Percentiles rank a stretch among this genome's conserved stretches.
Conservation (phyloP, 1,140 invertebrate species). For the Pogonognathellus flavescens region DNA sequence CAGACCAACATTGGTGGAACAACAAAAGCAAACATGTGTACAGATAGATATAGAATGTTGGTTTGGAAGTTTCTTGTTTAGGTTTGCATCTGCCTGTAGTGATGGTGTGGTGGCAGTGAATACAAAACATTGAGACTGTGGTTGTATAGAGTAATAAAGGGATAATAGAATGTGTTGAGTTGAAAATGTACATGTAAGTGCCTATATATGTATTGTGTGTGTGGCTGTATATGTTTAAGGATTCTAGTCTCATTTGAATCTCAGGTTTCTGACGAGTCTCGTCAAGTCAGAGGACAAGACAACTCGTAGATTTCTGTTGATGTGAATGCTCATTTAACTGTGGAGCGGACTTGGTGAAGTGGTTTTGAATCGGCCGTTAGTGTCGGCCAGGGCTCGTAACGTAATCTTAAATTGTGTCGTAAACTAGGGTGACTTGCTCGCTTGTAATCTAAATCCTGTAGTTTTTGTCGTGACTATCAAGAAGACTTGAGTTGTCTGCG, state of each 20-base stretch:
- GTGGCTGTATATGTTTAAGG: not conserved
- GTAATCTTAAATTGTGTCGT: conserved; percentile 47
- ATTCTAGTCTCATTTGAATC: conserved; percentile 40
- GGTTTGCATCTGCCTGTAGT: not conserved
- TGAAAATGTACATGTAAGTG: conserved; percentile 3
- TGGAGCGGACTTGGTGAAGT: conserved; percentile 53
- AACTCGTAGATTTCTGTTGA: conserved; percentile 48
- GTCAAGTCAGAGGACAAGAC: conserved; percentile 43
- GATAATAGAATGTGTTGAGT: conserved; percentile 28
- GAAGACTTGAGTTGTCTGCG: conserved; percentile 12
- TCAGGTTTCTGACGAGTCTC: conserved; percentile 39
- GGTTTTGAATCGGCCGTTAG: conserved; percentile 59
- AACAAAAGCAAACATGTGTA: not conserved
- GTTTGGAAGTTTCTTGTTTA: not conserved
- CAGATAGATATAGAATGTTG: not conserved
- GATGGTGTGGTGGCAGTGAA: not conserved
- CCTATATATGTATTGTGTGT: too few species aligned
- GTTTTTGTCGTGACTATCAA: conserved; percentile 44
- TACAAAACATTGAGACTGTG: not conserved
- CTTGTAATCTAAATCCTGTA: conserved; percentile 44
- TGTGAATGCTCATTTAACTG: conserved; percentile 48
- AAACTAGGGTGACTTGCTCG: conserved; percentile 47
- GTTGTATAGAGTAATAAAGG: not conserved
- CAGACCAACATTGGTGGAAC: not conserved
- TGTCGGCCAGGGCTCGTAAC: conserved; percentile 51